A percentile compares a stretch with the other conserved stretches of the same genome.
Conservation (phyloP, 2,113 vertebrate species). For the Accipiter virgatus region DNA sequence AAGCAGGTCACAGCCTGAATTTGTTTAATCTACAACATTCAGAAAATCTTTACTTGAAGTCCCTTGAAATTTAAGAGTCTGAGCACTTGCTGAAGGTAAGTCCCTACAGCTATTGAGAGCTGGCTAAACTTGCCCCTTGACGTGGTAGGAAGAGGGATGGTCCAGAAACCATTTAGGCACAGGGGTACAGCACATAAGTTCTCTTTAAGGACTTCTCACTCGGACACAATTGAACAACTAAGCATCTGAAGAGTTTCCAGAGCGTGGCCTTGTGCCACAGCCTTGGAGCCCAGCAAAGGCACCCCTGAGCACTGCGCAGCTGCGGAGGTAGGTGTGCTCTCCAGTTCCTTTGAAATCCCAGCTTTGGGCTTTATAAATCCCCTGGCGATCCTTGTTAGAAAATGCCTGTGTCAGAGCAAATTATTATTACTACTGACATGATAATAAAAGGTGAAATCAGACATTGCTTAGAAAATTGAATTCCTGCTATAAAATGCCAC, state of each 20-base stretch:
- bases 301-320: background rate
- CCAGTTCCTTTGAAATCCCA: background rate
- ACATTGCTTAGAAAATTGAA: conserved; percentile 23
- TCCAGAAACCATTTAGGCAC: background rate
- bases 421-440: conserved; percentile 20
- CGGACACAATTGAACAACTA: background rate
- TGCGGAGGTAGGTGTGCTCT: background rate
- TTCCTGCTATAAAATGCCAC: background rate
- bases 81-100: background rate
- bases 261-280: accelerated
- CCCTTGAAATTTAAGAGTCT: background rate
- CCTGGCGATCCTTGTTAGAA: background rate
- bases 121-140: background rate
- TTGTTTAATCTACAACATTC: accelerated
- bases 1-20: background rate
- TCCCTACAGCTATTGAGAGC: background rate
- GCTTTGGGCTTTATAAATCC: background rate
- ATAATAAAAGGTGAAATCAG: conserved; percentile 22
- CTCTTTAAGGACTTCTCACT: background rate
- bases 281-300: background rate
- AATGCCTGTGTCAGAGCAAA: background rate
- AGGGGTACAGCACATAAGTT: background rate
- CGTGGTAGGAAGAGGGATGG: background rate
- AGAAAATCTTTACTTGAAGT: background rate
- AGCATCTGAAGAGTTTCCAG: background rate